phyloP scores from a whole-genome alignment of 1,140 invertebrate species.

The Druon quercuslanigerum region DNA sequence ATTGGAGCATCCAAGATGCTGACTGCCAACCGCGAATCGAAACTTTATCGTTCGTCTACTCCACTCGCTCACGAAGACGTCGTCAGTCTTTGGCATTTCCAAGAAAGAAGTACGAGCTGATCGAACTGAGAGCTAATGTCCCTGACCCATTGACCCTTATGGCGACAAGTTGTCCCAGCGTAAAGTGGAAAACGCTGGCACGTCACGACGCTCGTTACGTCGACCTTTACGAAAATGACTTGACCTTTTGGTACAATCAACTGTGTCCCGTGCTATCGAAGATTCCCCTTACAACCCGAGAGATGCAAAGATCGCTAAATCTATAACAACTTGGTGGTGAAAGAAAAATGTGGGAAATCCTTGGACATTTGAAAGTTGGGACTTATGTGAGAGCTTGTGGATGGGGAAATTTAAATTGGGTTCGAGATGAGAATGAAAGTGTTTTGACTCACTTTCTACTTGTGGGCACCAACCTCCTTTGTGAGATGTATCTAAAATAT shows the following conservation, averaged over 20 bases:
- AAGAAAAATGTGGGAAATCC: too few species aligned
- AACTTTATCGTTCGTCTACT: background rate
- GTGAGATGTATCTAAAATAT: background rate
- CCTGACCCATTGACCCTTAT: constrained; percentile 67
- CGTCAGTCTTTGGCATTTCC: constrained; percentile 25
- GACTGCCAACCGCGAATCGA: constrained; percentile 53
- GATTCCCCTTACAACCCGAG: background rate
- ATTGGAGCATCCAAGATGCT: constrained; percentile 56
- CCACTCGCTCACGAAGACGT: constrained; percentile 2
- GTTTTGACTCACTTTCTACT: constrained; percentile 15
- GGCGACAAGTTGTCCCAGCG: constrained; percentile 54
- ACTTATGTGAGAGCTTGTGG: background rate
- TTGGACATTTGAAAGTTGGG: too few species aligned
- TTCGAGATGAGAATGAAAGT: background rate
- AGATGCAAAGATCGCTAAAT: constrained; percentile 7
- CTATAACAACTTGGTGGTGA: background rate
- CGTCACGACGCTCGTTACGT: constrained; percentile 37
- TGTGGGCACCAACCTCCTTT: background rate
- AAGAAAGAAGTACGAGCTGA: constrained; percentile 7
- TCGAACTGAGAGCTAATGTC: constrained; percentile 49
- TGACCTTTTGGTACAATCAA: constrained; percentile 51
- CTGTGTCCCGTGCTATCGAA: constrained; percentile 33
- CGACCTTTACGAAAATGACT: constrained; percentile 56
- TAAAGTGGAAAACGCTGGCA: constrained; percentile 34
- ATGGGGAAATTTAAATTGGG: background rate